Evolutionary conservation across 2,888 invertebrate genomes (phyloP).

Genomic region (Callyntrura guangdongensis): DNA sequence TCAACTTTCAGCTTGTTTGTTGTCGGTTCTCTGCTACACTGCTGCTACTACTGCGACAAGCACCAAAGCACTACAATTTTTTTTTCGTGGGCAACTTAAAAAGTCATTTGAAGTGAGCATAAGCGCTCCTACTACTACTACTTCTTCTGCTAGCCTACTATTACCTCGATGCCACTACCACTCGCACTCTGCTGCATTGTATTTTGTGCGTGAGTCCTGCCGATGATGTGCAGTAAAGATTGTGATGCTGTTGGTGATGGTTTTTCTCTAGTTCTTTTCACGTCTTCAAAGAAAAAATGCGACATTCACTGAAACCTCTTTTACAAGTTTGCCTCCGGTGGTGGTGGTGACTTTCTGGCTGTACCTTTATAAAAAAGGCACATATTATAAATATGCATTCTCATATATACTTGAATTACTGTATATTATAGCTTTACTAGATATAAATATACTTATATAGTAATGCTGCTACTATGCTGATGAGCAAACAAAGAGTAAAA

Average conservation of each 20-base stretch:
- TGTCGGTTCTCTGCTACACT: neutral
- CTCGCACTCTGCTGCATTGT: too few relatives aligned
- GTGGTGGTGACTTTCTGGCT: constrained; percentile 29
- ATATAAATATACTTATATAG: neutral
- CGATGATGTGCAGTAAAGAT: neutral
- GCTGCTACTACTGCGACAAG: neutral
- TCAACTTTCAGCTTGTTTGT: neutral
- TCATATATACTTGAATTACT: neutral
- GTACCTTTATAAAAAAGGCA: neutral
- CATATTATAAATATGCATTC: neutral
- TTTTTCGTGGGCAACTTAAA: constrained; percentile 6
- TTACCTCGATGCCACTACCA: too few relatives aligned
- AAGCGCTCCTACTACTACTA: neutral
- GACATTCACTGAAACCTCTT: constrained; percentile 21
- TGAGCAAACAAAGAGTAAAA: too few relatives aligned
- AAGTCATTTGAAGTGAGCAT: constrained; percentile 7
- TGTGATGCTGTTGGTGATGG: constrained; percentile 5
- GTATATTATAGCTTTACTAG: too few relatives aligned
- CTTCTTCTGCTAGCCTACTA: too few relatives aligned
- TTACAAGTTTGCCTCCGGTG: constrained; percentile 37
- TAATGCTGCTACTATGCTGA: neutral
- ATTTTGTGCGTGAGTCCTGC: neutral
- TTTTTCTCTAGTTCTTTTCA: neutral
- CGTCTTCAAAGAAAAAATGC: constrained; percentile 8
- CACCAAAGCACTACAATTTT: neutral